phyloP scores from a whole-genome alignment of 2,113 vertebrate genomes.

The Phyllostomus hastatus region DNA sequence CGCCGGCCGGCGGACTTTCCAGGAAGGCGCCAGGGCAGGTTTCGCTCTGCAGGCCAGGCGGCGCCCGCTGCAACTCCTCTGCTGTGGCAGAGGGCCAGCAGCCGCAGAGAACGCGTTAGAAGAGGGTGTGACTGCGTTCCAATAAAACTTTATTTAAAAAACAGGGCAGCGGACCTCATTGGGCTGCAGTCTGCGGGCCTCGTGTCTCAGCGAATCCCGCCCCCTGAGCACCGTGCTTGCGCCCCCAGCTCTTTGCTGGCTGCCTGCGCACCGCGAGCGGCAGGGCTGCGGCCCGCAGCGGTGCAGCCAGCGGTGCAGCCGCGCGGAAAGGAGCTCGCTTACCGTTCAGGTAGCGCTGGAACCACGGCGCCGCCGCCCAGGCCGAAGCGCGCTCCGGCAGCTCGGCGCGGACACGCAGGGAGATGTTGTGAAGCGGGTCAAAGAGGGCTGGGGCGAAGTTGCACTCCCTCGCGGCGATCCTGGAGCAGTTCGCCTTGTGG shows the following conservation, averaged over 20 bases:
- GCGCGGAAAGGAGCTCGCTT: neutral
- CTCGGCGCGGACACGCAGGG: constrained; percentile 73
- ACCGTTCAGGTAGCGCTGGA: constrained; percentile 67
- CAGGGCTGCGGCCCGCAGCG: neutral
- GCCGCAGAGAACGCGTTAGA: rapidly evolving
- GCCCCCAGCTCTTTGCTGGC: too few relatives aligned
- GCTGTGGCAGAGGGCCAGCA: too few relatives aligned
- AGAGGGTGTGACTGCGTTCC: neutral
- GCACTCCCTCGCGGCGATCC: constrained; percentile 7
- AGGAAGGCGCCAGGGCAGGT: neutral
- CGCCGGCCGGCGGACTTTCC: neutral
- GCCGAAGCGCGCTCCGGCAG: constrained; percentile 50
- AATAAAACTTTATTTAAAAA: neutral
- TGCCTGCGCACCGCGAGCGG: neutral
- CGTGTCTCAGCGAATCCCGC: neutral
- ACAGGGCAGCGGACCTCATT: neutral
- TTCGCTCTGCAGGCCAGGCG: neutral
- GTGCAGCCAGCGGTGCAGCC: rapidly evolving
- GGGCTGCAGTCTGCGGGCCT: neutral
- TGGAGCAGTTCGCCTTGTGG: constrained; percentile 50
- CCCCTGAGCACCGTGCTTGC: neutral
- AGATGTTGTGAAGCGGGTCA: neutral
- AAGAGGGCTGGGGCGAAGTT: neutral
- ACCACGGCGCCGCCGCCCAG: constrained; percentile 63
- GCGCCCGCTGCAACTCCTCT: too few relatives aligned